Evolutionary conservation across 2,113 vertebrate species (phyloP).

Genomic region (Neofelis nebulosa): DNA sequence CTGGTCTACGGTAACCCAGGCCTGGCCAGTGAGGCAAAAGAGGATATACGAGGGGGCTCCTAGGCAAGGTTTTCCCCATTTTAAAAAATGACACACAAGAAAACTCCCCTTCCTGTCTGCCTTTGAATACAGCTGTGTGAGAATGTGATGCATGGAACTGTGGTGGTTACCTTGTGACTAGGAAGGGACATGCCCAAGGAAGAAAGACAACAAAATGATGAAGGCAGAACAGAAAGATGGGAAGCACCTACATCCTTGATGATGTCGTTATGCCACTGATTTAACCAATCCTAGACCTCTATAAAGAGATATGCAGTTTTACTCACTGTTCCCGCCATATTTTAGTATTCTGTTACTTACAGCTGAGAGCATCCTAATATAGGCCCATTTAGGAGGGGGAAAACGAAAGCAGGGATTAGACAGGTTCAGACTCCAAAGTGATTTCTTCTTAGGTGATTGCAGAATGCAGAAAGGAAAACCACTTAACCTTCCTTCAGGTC

Average conservation of each 20-base stretch:
- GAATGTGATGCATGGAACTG: background rate
- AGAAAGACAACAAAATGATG: background rate
- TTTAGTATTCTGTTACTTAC: background rate
- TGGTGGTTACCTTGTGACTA: background rate
- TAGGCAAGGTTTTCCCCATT: background rate
- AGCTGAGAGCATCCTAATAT: background rate
- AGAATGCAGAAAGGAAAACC: background rate
- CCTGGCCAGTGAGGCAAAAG: background rate
- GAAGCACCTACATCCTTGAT: background rate
- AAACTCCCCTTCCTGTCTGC: background rate
- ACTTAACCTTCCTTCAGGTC: background rate
- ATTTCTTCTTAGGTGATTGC: background rate
- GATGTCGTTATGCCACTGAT: background rate
- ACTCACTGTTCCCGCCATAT: background rate
- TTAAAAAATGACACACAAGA: background rate
- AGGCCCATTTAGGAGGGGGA: background rate
- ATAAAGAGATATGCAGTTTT: background rate
- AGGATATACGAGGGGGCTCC: background rate
- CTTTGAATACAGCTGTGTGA: background rate
- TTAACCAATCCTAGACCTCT: background rate
- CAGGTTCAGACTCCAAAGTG: background rate
- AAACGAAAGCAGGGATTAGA: background rate
- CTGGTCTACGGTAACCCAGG: background rate
- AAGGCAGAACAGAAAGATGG: background rate
- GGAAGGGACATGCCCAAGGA: background rate